Percentiles rank a stretch among this genome's conserved stretches.
Conservation (phyloP, 2,888 invertebrate genomes). For the Cryptocephalus primarius region DNA sequence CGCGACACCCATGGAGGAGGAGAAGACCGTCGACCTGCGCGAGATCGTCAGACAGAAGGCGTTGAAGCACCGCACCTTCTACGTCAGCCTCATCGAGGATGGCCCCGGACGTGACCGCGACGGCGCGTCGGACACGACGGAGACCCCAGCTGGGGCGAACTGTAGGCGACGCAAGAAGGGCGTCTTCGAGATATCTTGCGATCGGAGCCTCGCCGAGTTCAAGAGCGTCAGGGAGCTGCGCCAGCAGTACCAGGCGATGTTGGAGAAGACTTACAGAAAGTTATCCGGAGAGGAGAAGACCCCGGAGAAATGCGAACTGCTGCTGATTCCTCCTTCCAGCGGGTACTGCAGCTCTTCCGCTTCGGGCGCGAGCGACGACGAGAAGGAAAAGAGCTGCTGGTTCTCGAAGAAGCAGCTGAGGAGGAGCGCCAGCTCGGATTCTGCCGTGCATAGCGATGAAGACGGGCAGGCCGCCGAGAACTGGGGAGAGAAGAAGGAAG, state of each 20-base stretch:
- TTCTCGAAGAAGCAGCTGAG: slow-evolving; percentile 24
- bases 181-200: slow-evolving; percentile 24
- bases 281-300: slow-evolving; percentile 6
- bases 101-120: slow-evolving; percentile 7
- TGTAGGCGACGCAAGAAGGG: slow-evolving; percentile 29
- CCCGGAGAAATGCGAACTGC: slow-evolving; percentile 6
- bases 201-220: slow-evolving; percentile 18
- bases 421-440: slow-evolving; percentile 41
- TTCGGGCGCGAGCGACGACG: slow-evolving; percentile 33
- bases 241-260: slow-evolving; percentile 28
- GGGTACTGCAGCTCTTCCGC: slow-evolving; percentile 33
- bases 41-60: slow-evolving; percentile 27
- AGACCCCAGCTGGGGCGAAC: slow-evolving; percentile 9
- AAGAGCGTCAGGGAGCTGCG: slow-evolving; percentile 30
- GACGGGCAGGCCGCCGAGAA: slow-evolving; percentile 22
- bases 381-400: slow-evolving; percentile 23
- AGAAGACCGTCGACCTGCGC: slow-evolving; percentile 14
- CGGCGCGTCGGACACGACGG: slow-evolving; percentile 17
- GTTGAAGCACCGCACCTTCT: slow-evolving; percentile 27
- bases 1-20: no score
- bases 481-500: slow-evolving; percentile 20
- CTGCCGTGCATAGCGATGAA: slow-evolving; percentile 43
- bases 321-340: slow-evolving; percentile 29
- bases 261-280: slow-evolving; percentile 24
- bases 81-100: slow-evolving; percentile 19